Conservation (phyloP, 1,140 invertebrate genomes). For the Bicyclus anynana region DNA sequence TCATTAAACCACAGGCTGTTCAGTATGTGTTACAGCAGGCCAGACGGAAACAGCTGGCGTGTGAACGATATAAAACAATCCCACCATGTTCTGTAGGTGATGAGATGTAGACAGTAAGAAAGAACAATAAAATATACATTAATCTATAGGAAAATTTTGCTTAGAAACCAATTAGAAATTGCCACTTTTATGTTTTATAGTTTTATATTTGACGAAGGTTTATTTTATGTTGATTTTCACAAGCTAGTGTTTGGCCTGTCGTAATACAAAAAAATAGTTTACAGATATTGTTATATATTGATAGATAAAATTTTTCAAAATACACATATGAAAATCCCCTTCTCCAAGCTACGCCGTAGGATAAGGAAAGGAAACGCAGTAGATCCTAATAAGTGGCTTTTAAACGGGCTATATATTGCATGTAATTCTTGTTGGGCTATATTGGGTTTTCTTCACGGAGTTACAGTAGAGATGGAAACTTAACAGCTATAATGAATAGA, state of each 20-base stretch:
- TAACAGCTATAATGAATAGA: not conserved
- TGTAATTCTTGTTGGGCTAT: not conserved
- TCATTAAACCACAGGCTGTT: not conserved
- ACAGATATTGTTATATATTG: not conserved
- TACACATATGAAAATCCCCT: not conserved
- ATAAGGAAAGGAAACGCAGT: slow-evolving; percentile 52
- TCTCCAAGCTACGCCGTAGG: slow-evolving; percentile 11
- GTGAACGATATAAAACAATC: slow-evolving; percentile 2
- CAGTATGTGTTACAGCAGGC: not conserved
- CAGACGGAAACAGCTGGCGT: not conserved
- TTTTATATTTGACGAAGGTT: not conserved
- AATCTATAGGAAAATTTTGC: too few species aligned
- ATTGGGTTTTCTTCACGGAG: not conserved
- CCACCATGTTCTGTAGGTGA: too few species aligned
- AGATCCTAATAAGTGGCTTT: slow-evolving; percentile 12
- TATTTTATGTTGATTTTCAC: slow-evolving; percentile 4
- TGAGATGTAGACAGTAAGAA: too few species aligned
- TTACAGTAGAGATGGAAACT: not conserved
- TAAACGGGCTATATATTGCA: not conserved
- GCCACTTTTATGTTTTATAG: too few species aligned
- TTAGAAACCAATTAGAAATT: too few species aligned
- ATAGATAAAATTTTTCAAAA: not conserved
- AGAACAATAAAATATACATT: too few species aligned
- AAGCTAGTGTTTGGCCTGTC: not conserved
- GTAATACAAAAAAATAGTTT: not conserved